These are phyloP conservation scores for Fulica atra DNA, from an alignment of 2,113 vertebrate genomes.

Conservation along the genomic window DNA sequence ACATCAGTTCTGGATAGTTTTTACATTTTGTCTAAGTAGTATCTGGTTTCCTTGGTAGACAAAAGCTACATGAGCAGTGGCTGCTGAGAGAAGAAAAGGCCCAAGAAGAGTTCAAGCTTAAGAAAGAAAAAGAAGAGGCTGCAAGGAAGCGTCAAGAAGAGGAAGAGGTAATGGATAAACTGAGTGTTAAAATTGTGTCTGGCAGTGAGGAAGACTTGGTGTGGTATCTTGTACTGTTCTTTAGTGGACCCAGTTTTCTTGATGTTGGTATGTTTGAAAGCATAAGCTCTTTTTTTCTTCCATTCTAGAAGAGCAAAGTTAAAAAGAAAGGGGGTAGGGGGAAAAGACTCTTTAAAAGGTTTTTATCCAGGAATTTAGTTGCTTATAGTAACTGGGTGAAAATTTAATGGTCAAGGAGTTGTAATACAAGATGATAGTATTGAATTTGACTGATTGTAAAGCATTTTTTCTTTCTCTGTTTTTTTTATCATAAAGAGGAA, in stretches of 20 bases:
- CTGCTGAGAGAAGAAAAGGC: slow-evolving; percentile 87
- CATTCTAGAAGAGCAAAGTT: not conserved
- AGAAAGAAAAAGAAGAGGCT: slow-evolving; percentile 86
- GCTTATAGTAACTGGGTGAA: not conserved
- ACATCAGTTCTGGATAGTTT: not conserved
- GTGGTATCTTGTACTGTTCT: not conserved
- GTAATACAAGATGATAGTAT: not conserved
- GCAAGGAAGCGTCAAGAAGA: slow-evolving; percentile 86
- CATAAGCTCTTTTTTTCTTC: not conserved
- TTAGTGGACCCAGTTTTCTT: not conserved
- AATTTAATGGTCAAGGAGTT: not conserved
- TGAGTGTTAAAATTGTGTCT: not conserved
- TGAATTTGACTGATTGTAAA: not conserved
- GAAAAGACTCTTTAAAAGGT: not conserved
- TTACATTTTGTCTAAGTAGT: not conserved
- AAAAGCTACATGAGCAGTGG: slow-evolving; percentile 88
- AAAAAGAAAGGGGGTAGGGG: not conserved
- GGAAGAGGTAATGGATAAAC: slow-evolving; percentile 83
- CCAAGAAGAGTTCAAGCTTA: slow-evolving; percentile 89
- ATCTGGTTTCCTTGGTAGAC: slow-evolving; percentile 73
- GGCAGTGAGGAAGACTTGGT: not conserved
- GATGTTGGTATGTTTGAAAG: not conserved
- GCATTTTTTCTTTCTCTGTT: not conserved
- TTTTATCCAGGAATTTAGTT: not conserved
- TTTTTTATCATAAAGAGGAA: slow-evolving; percentile 77